phyloP scores from a whole-genome alignment of 35 echinoderm and acorn worm species.

The Ophiothrix spiculata region DNA sequence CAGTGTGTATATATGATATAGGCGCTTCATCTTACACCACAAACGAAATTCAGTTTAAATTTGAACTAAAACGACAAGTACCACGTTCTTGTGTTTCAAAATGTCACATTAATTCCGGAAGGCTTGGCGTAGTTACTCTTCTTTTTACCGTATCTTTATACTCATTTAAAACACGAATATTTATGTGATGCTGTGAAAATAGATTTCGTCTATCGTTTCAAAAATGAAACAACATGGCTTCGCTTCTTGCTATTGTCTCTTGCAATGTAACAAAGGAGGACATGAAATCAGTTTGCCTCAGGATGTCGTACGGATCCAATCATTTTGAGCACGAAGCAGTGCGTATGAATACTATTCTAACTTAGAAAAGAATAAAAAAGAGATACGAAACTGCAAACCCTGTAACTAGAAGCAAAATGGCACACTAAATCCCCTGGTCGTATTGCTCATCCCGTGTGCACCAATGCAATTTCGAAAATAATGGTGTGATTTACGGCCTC shows the following conservation, averaged over 20 bases:
- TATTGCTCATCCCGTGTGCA: constrained; percentile 7
- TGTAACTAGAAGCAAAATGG: background rate
- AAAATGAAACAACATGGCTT: constrained; percentile 13
- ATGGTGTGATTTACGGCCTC: constrained; percentile 1
- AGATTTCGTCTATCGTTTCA: constrained; percentile 9
- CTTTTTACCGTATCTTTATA: constrained; percentile 9
- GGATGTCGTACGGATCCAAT: background rate
- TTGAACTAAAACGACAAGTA: background rate
- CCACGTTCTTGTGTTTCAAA: background rate
- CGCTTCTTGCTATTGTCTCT: constrained; percentile 2
- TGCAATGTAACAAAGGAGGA: background rate
- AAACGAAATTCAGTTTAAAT: constrained; percentile 11
- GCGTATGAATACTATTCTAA: background rate
- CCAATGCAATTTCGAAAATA: constrained; percentile 13
- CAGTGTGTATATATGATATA: constrained; percentile 4
- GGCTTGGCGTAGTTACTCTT: constrained; percentile 1
- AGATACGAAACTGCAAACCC: background rate
- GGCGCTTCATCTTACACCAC: background rate
- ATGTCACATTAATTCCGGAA: constrained; percentile 1
- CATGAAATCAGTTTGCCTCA: constrained; percentile 1
- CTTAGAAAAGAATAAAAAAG: background rate
- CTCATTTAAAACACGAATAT: background rate
- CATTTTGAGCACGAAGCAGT: constrained; percentile 12
- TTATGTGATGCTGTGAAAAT: constrained; percentile 15
- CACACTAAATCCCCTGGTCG: constrained; percentile 10